Percentiles rank a stretch among this genome's conserved stretches.
These are phyloP conservation scores for Tiliacea citrago DNA, from an alignment of 2,888 invertebrate species.

Conservation along the genomic window DNA sequence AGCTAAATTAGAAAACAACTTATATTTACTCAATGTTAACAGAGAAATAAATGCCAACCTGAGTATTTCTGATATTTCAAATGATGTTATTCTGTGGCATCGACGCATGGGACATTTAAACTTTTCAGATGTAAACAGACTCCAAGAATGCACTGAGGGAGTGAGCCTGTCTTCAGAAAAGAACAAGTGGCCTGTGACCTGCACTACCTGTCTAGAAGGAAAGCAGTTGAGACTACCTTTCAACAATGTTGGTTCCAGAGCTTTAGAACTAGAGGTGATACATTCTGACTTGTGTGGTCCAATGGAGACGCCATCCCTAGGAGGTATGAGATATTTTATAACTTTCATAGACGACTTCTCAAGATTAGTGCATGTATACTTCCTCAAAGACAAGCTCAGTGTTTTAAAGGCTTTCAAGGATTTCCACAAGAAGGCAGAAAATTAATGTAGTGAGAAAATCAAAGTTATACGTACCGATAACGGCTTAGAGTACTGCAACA, in stretches of 20 bases:
- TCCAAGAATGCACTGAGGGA: constrained; percentile 3
- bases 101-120: constrained; percentile 30
- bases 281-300: too few species aligned
- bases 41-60: neutral
- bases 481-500: neutral
- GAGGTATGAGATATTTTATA: too few species aligned
- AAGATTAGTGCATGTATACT: too few species aligned
- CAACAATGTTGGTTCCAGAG: neutral
- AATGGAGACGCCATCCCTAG: too few species aligned
- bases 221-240: constrained; percentile 13
- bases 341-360: too few species aligned
- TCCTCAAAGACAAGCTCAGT: too few species aligned
- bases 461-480: neutral
- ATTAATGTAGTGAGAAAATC: neutral
- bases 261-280: too few species aligned
- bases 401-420: neutral
- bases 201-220: constrained; percentile 3
- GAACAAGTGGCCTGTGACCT: neutral
- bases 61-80: neutral
- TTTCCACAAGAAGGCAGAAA: neutral
- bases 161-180: neutral
- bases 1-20: neutral
- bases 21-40: neutral
- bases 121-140: constrained; percentile 7
- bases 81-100: constrained; percentile 25